Base-by-base conservation (phyloP, 2,113 vertebrate species). In the Platanista minor region DNA sequence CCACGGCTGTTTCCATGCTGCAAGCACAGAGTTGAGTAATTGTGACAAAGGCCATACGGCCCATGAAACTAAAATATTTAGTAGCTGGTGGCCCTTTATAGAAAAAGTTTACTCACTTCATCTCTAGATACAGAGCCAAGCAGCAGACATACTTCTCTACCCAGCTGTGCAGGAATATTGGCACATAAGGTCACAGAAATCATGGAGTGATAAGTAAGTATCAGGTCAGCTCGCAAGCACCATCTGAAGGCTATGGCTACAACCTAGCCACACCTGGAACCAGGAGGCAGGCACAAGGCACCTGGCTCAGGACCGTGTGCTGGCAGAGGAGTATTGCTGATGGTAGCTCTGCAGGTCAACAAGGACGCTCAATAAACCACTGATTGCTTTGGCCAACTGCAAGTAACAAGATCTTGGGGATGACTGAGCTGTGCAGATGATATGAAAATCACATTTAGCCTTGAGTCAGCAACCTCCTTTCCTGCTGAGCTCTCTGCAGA, bases 391-490 rank as follows among this genome's bases (percentile, higher is more conserved):
- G 61, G 82, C 54, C 85, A 81, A 78, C 36, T 81, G 71, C 66
- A 72, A 92, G 81, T 71, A 87, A 64, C 74, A 64, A 57, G 80
- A 67, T 95, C 87, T 78, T 82, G 64, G 1, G 0, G 95, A 88
- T 92, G 92, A 95, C 59, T 87, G 87, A 72, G 66, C 62, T 82
- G 39, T 64, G n/a, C n/a, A 77, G 94, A 93, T 25, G 71, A 89
- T 75, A 61, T 5, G 41, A 54, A 96, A 91, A 93, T 77, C 71
- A 54, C 33, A 59, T 84, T 84, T 91, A 90, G 82, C 77, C 59
- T 97, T 77, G 77, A 97, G 88, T 96, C 85, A 82, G 95, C 91
- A 95, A 49, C 80, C 61, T 91, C 23, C 36, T 81, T 39, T 90
- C 85, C 90, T 29, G 43, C 41, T 25, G 18, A 90, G 92, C 46